Evolutionary conservation across 2,797 vertebrate species (phyloP).

Genomic region (Sebastes hubbsi): DNA sequence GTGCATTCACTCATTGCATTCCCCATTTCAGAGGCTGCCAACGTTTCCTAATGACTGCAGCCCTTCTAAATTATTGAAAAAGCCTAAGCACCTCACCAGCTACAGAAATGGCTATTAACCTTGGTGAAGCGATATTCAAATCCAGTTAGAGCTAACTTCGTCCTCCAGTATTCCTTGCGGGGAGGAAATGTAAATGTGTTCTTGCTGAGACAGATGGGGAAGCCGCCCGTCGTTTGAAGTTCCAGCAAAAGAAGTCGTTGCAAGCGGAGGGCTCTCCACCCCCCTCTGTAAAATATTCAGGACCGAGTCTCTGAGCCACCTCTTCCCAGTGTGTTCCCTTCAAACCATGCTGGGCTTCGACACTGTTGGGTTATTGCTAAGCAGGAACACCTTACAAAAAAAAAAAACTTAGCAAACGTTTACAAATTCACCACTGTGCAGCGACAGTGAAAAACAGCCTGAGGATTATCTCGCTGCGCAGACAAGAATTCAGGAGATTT

Average conservation of each 20-base stretch:
- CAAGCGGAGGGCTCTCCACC: constrained; percentile 65
- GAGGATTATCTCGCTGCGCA: constrained; percentile 79
- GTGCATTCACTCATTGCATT: constrained; percentile 57
- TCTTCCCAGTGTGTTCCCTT: constrained; percentile 57
- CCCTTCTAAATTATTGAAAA: constrained; percentile 84
- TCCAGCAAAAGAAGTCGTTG: constrained; percentile 70
- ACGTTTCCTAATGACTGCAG: constrained; percentile 77
- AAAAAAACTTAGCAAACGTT: constrained; percentile 68
- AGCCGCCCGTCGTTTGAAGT: constrained; percentile 83
- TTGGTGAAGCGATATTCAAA: constrained; percentile 83
- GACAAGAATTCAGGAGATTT: constrained; percentile 75
- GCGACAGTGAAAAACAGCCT: constrained; percentile 73
- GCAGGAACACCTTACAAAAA: constrained; percentile 51
- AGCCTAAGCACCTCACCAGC: constrained; percentile 81
- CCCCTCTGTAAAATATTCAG: constrained; percentile 83
- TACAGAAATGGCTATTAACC: constrained; percentile 86
- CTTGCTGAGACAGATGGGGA: constrained; percentile 82
- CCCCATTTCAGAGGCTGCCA: constrained; percentile 67
- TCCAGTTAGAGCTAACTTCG: constrained; percentile 81
- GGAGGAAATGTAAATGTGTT: constrained; percentile 85
- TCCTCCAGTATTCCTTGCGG: constrained; percentile 80
- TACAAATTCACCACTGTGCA: constrained; percentile 67
- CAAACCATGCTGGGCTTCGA: constrained; percentile 59
- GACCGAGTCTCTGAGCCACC: constrained; percentile 71
- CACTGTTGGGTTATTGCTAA: constrained; percentile 59